Conservation (phyloP, 1,140 invertebrate genomes). For the Psix sp. region DNA sequence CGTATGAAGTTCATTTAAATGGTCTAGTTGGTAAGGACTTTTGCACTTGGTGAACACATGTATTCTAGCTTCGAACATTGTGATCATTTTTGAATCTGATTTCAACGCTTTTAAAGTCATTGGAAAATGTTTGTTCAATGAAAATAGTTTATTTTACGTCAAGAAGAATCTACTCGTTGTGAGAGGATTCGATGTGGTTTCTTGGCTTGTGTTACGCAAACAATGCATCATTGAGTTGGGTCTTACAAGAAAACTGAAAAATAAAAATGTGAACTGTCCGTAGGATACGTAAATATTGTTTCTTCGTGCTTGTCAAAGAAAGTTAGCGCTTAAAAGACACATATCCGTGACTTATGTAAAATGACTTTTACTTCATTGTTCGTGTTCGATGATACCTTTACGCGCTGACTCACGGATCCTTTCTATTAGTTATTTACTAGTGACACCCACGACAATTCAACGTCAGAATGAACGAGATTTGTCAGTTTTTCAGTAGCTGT, state of each 20-base stretch:
- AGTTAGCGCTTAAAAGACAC: constrained; percentile 60
- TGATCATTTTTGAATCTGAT: constrained; percentile 15
- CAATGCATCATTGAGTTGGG: background rate
- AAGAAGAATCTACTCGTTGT: background rate
- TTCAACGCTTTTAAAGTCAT: constrained; percentile 9
- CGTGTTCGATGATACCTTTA: constrained; percentile 62
- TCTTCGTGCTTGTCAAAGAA: constrained; percentile 64
- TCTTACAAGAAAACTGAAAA: background rate
- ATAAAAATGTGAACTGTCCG: background rate
- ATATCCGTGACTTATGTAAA: constrained; percentile 55
- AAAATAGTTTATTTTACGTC: constrained; percentile 2
- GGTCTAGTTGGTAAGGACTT: constrained; percentile 20
- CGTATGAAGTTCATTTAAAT: constrained; percentile 30
- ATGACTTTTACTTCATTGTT: constrained; percentile 62
- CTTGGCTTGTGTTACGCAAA: background rate
- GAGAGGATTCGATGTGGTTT: background rate
- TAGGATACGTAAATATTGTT: constrained; percentile 31
- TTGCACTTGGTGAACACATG: constrained; percentile 43
- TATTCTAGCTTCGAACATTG: constrained; percentile 25
- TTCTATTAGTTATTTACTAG: constrained; percentile 50
- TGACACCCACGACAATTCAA: constrained; percentile 50
- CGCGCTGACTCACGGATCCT: constrained; percentile 48
- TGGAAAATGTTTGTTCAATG: constrained; percentile 9
- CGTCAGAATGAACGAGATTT: constrained; percentile 56
- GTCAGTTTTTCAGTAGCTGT: constrained; percentile 55